Evolutionary conservation across 2,113 vertebrate genomes (phyloP).

Genomic region (Menidia beryllina): DNA sequence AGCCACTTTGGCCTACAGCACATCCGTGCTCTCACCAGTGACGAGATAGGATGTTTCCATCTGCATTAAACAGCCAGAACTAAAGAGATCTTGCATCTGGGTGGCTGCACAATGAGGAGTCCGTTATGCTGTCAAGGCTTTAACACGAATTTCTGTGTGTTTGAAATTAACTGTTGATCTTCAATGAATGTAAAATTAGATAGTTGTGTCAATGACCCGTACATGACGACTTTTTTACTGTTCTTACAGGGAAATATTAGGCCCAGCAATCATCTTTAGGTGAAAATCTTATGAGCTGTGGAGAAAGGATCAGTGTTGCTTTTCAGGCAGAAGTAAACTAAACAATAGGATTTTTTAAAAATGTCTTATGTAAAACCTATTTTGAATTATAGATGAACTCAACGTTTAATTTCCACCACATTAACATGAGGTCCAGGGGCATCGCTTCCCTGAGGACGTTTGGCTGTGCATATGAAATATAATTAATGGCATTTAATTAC

Average conservation of each 20-base stretch:
- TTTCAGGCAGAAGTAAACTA: background rate
- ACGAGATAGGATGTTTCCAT: slow-evolving; percentile 44
- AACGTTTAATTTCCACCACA: background rate
- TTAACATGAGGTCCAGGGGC: background rate
- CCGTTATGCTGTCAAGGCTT: slow-evolving; percentile 42
- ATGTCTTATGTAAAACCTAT: background rate
- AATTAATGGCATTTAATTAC: background rate
- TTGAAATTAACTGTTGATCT: slow-evolving; percentile 6
- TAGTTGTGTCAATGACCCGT: background rate
- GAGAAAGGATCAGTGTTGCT: background rate
- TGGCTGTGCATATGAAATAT: background rate
- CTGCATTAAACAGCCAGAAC: slow-evolving; percentile 56
- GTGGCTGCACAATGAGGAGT: slow-evolving; percentile 35
- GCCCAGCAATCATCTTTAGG: background rate
- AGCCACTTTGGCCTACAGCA: slow-evolving; percentile 10
- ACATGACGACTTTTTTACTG: background rate
- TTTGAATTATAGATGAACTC: background rate
- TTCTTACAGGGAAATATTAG: background rate
- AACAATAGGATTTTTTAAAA: background rate
- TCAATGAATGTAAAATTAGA: background rate
- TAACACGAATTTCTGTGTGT: background rate
- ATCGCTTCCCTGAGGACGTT: background rate
- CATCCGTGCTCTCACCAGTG: slow-evolving; percentile 12
- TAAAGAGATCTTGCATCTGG: slow-evolving; percentile 58
- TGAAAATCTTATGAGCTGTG: background rate